Evolutionary conservation across 35 echinoderm and acorn worm species (phyloP).

Genomic region (Lytechinus pictus): DNA sequence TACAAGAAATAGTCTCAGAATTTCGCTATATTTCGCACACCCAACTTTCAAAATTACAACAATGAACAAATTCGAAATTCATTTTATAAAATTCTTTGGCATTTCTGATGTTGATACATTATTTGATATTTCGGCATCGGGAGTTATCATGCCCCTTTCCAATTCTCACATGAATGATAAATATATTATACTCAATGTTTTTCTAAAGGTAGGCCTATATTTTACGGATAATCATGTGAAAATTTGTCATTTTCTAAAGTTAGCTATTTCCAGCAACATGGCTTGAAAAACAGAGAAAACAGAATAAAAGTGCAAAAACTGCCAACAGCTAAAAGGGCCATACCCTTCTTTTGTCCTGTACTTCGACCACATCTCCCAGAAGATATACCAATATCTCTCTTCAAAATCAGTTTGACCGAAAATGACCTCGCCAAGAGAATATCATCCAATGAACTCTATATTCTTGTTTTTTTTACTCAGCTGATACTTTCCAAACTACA

Average conservation of each 20-base stretch:
- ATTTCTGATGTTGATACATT: too few relatives aligned
- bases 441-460: not conserved
- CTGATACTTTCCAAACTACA: not conserved
- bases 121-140: too few relatives aligned
- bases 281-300: not conserved
- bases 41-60: too few relatives aligned
- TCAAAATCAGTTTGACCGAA: slow-evolving; percentile 11
- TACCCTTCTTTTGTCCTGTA: not conserved
- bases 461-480: not conserved
- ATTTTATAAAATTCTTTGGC: too few relatives aligned
- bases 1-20: too few relatives aligned
- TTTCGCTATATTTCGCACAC: too few relatives aligned
- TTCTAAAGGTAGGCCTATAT: too few relatives aligned
- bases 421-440: not conserved
- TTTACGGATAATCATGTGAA: not conserved
- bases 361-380: not conserved
- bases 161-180: too few relatives aligned
- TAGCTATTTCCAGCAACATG: not conserved
- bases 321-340: not conserved
- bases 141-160: too few relatives aligned
- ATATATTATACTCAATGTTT: too few relatives aligned
- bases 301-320: not conserved
- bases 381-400: slow-evolving; percentile 3
- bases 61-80: too few relatives aligned
- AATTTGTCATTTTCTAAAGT: not conserved